These are phyloP conservation scores for Diploscapter pachys DNA, from an alignment of 1,140 invertebrate genomes.

Conservation along the genomic window DNA sequence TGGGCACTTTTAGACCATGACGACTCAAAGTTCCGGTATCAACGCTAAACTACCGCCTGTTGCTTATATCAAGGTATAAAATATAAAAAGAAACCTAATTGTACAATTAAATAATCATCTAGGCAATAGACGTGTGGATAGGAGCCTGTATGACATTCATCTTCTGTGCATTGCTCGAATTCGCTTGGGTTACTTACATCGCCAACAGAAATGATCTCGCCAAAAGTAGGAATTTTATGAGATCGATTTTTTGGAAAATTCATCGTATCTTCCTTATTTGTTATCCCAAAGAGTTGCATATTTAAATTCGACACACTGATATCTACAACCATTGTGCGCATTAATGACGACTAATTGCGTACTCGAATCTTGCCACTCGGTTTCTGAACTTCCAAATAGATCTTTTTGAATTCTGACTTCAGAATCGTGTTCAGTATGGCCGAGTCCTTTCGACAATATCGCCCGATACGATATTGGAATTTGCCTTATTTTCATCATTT, in stretches of 20 bases:
- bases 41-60: slow-evolving; percentile 93
- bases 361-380: too few species aligned
- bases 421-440: too few species aligned
- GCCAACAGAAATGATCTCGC: slow-evolving; percentile 63
- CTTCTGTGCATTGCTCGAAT: slow-evolving; percentile 88
- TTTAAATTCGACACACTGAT: neutral
- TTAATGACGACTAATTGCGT: too few species aligned
- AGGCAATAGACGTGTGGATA: slow-evolving; percentile 59
- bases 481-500: too few species aligned
- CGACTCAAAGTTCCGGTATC: slow-evolving; percentile 71
- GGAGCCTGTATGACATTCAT: slow-evolving; percentile 90
- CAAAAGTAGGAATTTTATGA: slow-evolving; percentile 42
- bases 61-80: slow-evolving; percentile 77
- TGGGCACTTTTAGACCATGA: slow-evolving; percentile 71
- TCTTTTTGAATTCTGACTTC: too few species aligned
- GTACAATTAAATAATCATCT: too few species aligned
- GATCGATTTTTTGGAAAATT: slow-evolving; percentile 22
- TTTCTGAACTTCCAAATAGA: too few species aligned
- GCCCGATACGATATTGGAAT: too few species aligned
- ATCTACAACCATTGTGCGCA: neutral
- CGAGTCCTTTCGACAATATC: too few species aligned
- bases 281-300: slow-evolving; percentile 7
- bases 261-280: slow-evolving; percentile 2
- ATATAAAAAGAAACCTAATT: too few species aligned
- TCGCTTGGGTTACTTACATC: slow-evolving; percentile 92